Percentiles rank a stretch among this genome's conserved stretches.
phyloP scores from a whole-genome alignment of 2,797 vertebrate species.

The Acropternis orthonyx region DNA sequence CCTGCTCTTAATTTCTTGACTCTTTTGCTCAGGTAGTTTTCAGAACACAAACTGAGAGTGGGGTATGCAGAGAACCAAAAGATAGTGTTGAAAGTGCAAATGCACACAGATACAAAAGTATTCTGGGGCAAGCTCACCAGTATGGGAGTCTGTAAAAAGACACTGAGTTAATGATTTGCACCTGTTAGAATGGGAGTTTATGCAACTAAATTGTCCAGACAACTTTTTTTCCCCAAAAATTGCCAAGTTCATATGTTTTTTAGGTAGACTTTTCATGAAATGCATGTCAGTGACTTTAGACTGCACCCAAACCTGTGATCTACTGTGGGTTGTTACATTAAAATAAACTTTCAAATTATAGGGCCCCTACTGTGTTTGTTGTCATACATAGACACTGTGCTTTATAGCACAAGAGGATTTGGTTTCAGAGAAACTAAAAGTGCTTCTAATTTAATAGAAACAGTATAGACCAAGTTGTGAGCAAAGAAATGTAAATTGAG shows the following conservation, averaged over 20 bases:
- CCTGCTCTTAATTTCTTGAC: background rate
- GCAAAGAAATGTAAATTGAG: background rate
- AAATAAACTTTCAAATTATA: background rate
- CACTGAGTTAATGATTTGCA: background rate
- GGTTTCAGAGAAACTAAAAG: background rate
- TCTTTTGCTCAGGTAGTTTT: background rate
- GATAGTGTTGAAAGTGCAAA: background rate
- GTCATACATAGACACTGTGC: background rate
- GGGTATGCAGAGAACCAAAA: background rate
- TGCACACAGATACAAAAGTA: background rate
- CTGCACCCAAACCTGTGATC: background rate
- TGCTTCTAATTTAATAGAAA: background rate
- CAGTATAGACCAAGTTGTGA: background rate
- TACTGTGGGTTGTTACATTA: background rate
- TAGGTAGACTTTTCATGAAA: background rate
- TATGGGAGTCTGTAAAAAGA: background rate
- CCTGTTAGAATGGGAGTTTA: background rate
- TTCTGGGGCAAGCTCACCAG: accelerated
- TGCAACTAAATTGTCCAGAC: background rate
- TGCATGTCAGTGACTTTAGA: background rate
- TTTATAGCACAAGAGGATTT: background rate
- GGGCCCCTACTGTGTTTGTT: background rate
- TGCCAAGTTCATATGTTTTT: background rate
- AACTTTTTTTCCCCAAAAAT: background rate
- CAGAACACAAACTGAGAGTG: background rate